Evolutionary conservation across 2,888 invertebrate genomes (phyloP).

Genomic region (Nebria salina): DNA sequence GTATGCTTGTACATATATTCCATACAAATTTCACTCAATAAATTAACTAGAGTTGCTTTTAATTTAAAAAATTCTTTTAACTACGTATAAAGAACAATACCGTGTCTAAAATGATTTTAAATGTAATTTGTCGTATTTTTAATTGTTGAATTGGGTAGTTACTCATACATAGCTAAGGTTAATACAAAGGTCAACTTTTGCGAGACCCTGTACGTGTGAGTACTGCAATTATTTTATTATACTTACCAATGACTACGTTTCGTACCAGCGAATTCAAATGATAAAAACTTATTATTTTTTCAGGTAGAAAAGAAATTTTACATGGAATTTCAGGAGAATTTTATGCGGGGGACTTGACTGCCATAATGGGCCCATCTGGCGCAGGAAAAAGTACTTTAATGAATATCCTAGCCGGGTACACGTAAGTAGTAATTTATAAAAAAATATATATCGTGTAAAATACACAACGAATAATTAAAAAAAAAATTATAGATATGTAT

Average conservation of each 20-base stretch:
- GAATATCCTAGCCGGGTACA: slow-evolving; percentile 90
- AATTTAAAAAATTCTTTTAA: no score
- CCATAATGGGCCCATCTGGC: slow-evolving; percentile 91
- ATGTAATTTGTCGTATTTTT: background rate
- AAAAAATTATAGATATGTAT: no score
- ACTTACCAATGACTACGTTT: background rate
- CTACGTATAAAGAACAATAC: no score
- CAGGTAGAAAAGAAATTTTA: slow-evolving; percentile 61
- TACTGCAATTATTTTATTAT: background rate
- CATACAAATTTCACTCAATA: no score
- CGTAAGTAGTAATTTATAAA: slow-evolving; percentile 68
- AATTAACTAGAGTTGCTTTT: no score
- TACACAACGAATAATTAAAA: no score
- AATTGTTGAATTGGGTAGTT: background rate
- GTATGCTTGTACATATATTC: no score
- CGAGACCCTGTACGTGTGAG: background rate
- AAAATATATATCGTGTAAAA: no score
- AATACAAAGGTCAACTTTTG: background rate
- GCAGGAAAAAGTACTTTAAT: slow-evolving; percentile 89
- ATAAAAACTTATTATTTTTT: slow-evolving; percentile 40
- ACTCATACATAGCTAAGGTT: background rate
- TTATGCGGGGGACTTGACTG: slow-evolving; percentile 78
- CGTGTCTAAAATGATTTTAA: no score
- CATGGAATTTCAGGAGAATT: slow-evolving; percentile 59
- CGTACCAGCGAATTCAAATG: background rate